Evolutionary conservation across 2,888 invertebrate genomes (phyloP).

Genomic region (Xanthia togata): DNA sequence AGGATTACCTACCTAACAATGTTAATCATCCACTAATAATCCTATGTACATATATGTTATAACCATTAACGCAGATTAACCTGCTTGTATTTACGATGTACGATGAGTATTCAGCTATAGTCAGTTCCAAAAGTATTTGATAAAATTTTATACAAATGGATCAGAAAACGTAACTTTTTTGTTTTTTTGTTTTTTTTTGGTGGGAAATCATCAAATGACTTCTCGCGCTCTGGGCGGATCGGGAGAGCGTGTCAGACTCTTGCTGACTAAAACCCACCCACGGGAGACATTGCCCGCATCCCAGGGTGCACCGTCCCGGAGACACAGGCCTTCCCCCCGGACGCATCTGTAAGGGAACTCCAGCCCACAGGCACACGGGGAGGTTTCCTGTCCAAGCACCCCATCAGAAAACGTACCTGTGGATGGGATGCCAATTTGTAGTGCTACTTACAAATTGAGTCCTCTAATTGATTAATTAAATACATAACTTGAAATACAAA

Average conservation of each 20-base stretch:
- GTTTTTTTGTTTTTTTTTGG: no score
- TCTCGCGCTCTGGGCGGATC: no score
- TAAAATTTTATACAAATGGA: background rate
- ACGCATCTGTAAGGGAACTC: no score
- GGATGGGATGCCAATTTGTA: no score
- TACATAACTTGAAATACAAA: background rate
- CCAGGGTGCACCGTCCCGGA: no score
- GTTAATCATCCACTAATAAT: background rate
- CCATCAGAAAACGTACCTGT: background rate
- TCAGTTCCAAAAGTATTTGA: background rate
- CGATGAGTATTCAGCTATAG: background rate
- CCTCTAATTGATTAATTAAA: background rate
- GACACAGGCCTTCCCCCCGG: no score
- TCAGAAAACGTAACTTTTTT: background rate
- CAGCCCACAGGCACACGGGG: no score
- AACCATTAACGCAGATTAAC: background rate
- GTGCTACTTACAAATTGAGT: background rate
- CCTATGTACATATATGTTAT: background rate
- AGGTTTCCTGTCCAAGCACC: no score
- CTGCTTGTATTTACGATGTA: background rate
- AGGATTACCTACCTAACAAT: background rate
- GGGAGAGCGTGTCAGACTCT: no score
- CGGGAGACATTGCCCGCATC: no score
- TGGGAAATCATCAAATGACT: no score
- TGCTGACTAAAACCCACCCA: no score